Evolutionary conservation across 1,140 invertebrate genomes (phyloP), one percentile per base, ranked within the genome.

Genomic region (Euwallacea similis): DNA sequence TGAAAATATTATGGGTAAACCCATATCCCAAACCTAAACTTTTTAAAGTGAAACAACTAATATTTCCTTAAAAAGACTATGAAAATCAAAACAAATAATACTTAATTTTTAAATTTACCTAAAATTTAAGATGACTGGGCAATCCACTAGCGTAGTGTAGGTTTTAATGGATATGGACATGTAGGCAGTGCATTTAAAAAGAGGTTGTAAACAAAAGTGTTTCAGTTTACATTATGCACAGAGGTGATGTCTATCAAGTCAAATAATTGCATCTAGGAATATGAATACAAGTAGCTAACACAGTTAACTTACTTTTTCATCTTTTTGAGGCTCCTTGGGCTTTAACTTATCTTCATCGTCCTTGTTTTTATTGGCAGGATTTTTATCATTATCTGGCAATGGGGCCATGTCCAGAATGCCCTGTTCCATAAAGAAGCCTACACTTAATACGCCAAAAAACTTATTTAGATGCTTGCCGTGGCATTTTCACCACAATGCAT

Each of bases 381-480:
- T 86, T 83, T 87, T 88, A 83, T 88, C 86, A 83, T 89, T 86
- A 80, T 88, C 87, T 81, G 87, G 87, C 83, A 87, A 86, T 85
- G 87, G 87, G 85, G 87, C 87, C 88, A 90, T 89, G 82, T 88
- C 88, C 82, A 71, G 54, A 62, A 60, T 58, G 54, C 69, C 59
- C 59, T 64, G 71, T 46, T 64, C 59, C 71, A 75, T 69, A 69
- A 71, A 71, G 59, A 61, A 73, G 54, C 46, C 46, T 63, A 64
- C 55, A 46, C 65, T 66, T 66, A 16, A 62, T 58, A 66, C 43
- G 8, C 21, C 2, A 62, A 59, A 60, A 53, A 43, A 43, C 68
- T 54, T 65, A 61, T 53, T 70, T 73, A 54, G 50, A 50, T n/a
- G 15, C 59, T 59, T 54, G 43, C 47, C 46, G 58, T 33, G 54